A percentile compares a stretch with the other conserved stretches of the same genome.
phyloP scores from a whole-genome alignment of 2,888 invertebrate species.

The Stenoptilia bipunctidactyla region DNA sequence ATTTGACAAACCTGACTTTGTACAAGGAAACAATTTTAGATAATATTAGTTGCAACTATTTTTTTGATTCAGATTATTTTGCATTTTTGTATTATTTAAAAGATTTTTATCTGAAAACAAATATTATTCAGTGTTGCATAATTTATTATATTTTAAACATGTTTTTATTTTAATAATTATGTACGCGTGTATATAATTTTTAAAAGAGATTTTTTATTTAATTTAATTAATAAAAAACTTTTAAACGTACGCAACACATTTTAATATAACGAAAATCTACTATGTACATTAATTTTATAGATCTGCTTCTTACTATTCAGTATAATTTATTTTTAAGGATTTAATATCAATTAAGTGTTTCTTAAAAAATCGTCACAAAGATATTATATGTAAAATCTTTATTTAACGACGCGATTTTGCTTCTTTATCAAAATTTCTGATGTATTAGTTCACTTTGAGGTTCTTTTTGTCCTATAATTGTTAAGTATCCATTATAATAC shows the following conservation, averaged over 20 bases:
- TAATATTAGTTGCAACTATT: conserved; percentile 5
- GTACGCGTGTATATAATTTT: not conserved
- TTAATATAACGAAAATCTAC: not conserved
- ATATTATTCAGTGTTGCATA: conserved; percentile 38
- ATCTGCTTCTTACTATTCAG: conserved; percentile 47
- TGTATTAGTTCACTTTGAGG: no score
- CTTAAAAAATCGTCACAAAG: conserved; percentile 1
- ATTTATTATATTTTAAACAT: conserved; percentile 56
- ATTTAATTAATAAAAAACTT: conserved; percentile 21
- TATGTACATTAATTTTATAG: conserved; percentile 25
- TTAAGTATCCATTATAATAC: no score
- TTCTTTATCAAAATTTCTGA: no score
- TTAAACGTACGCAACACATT: conserved; percentile 21
- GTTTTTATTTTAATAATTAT: conserved; percentile 31
- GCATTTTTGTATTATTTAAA: conserved; percentile 17
- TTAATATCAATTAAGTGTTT: conserved; percentile 17
- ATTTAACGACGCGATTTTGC: no score
- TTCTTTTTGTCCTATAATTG: no score
- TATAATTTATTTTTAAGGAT: conserved; percentile 27
- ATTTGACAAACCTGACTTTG: not conserved
- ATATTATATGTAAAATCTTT: no score
- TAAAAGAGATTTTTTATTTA: conserved; percentile 2
- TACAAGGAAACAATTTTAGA: not conserved
- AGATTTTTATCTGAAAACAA: conserved; percentile 18
- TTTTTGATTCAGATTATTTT: conserved; percentile 15